These are phyloP conservation scores for Acromyrmex heyeri DNA, from an alignment of 1,140 invertebrate genomes.

Conservation along the genomic window DNA sequence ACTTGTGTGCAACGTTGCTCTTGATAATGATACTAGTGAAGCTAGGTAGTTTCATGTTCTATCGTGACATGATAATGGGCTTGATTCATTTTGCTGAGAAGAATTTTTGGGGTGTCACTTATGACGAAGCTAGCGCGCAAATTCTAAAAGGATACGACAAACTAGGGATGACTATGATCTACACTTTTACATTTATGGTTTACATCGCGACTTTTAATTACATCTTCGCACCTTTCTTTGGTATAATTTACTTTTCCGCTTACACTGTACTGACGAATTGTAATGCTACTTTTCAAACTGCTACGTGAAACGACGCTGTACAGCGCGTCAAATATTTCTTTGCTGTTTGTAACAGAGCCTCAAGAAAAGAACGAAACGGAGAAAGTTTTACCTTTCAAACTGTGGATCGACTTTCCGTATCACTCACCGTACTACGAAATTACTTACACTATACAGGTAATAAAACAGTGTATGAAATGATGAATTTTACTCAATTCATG, in stretches of 20 bases:
- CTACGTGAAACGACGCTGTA: neutral
- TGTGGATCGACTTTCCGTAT: constrained; percentile 71
- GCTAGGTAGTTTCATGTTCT: constrained; percentile 62
- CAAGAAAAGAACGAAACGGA: constrained; percentile 60
- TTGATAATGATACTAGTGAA: constrained; percentile 71
- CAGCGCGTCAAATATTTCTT: neutral
- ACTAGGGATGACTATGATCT: constrained; percentile 54
- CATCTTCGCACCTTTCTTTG: constrained; percentile 57
- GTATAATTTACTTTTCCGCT: constrained; percentile 45
- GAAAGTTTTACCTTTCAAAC: constrained; percentile 67
- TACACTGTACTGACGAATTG: neutral
- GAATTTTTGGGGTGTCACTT: constrained; percentile 68
- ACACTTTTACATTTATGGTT: constrained; percentile 55
- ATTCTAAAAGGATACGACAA: constrained; percentile 65
- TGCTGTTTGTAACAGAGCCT: constrained; percentile 56
- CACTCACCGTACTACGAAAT: constrained; percentile 69
- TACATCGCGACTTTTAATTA: constrained; percentile 50
- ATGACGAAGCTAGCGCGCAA: constrained; percentile 38
- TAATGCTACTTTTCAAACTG: neutral
- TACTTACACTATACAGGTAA: constrained; percentile 68
- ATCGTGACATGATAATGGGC: constrained; percentile 60
- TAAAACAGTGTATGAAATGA: neutral
- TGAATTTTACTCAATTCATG: neutral
- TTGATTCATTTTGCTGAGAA: constrained; percentile 68
- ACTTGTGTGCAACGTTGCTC: constrained; percentile 63